Evolutionary conservation across 53 echinoderm and acorn worm genomes (phyloP), one percentile per base, ranked within the genome.

Genomic region (Paracentrotus lividus): DNA sequence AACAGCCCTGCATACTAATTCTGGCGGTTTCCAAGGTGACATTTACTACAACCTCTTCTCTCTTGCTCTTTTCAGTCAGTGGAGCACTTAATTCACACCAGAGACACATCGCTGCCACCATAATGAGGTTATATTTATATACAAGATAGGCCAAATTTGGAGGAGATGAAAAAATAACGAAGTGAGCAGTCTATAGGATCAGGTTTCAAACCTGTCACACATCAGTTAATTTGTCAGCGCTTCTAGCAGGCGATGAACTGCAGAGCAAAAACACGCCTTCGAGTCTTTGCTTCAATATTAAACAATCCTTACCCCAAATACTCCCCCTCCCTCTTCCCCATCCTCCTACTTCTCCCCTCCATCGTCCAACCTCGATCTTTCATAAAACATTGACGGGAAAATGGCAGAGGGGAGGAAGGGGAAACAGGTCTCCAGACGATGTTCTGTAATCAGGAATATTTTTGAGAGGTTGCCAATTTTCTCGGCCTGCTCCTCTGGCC

Each of bases 221-320:
- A 92, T n/a, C 92, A 78, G 92, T 92, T 56, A 92, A 92, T 92
- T 92, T 92, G 92, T 92, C 92, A 92, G 61, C 92, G 92, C 92
- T 92, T 78, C 92, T 77, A 92, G 92, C 92, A 78, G 77, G 55
- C 78, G 40, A 54, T 92, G 92, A 92, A 92, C 92, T 92, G 92
- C 55, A 38, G 81, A 92, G 92, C 92, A 92, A 81, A 92, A 92
- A 81, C 92, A 92, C 58, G 81, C 81, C 92, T 57, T 77, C 55
- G 81, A 92, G 92, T 78, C 92, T 78, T 92, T 92, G 77, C 77
- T 92, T 78, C 55, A 61, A 54, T 78, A 92, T 92, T 92, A 92
- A 92, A 92, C 92, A 92, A 92, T 92, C 92, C 75, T 64, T 58
- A 90, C 72, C 90, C 90, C 53, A 49, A 68, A 49, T 72, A 59